Evolutionary conservation across 2,888 invertebrate species (phyloP).

Genomic region (Stenolophus ochropezus): DNA sequence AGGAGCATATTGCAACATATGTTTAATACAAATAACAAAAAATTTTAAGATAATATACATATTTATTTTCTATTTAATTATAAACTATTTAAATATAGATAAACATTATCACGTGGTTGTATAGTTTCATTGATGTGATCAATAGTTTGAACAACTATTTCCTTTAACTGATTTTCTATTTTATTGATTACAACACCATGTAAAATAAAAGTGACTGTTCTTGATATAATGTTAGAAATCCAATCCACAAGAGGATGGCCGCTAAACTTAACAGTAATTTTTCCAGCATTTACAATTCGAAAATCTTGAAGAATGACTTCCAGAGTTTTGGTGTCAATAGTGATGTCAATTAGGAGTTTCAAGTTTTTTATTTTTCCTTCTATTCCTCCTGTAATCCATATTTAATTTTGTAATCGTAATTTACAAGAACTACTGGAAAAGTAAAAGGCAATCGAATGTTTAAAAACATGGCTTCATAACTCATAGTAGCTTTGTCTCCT

Average conservation of each 20-base stretch:
- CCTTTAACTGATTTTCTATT: conserved; percentile 72
- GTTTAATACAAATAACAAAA: too few relatives aligned
- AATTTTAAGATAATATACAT: too few relatives aligned
- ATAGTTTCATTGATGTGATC: conserved; percentile 71
- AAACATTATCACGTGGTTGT: conserved; percentile 63
- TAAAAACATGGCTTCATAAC: conserved; percentile 60
- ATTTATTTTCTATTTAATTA: too few relatives aligned
- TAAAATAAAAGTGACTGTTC: conserved; percentile 73
- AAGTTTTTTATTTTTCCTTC: conserved; percentile 71
- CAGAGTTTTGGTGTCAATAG: conserved; percentile 64
- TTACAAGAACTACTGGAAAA: conserved; percentile 71
- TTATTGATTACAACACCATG: conserved; percentile 73
- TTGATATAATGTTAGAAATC: conserved; percentile 74
- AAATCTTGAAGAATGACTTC: conserved; percentile 65
- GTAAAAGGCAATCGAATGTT: conserved; percentile 55
- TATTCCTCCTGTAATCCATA: conserved; percentile 75
- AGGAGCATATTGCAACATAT: too few relatives aligned
- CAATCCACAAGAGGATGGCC: conserved; percentile 75
- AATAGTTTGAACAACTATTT: conserved; percentile 70
- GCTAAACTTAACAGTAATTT: conserved; percentile 73
- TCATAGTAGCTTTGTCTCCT: conserved; percentile 72
- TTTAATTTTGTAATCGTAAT: conserved; percentile 74
- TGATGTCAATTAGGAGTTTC: conserved; percentile 63
- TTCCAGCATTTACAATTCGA: conserved; percentile 66
- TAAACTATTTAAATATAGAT: too few relatives aligned